These are phyloP conservation scores for Simalia tracyae DNA, from an alignment of 2,797 vertebrate species.

Conservation along the genomic window DNA sequence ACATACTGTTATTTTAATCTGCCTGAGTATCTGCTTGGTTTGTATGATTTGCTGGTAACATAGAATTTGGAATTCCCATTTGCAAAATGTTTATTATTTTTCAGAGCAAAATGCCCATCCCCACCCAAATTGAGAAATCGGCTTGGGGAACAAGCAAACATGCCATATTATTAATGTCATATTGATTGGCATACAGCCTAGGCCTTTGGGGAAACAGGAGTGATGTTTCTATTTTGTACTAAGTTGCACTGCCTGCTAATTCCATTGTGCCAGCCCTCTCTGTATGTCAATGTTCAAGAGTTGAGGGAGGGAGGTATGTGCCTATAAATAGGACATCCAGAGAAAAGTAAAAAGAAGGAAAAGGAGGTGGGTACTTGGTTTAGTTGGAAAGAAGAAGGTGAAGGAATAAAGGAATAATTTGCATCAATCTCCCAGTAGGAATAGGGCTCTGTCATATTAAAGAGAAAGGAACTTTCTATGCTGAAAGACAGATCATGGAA, in stretches of 20 bases:
- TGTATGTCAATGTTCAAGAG: slow-evolving; percentile 1
- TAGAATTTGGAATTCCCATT: neutral
- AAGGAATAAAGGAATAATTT: slow-evolving; percentile 19
- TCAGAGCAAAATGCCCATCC: neutral
- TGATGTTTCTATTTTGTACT: slow-evolving; percentile 21
- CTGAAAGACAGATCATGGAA: neutral
- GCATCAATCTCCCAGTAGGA: neutral
- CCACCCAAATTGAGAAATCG: neutral
- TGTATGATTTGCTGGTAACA: neutral
- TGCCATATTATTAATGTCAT: neutral
- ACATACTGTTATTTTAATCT: neutral
- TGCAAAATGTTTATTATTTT: neutral
- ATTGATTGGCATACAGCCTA: neutral
- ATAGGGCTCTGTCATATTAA: neutral
- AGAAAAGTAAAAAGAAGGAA: neutral
- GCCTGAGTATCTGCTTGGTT: neutral
- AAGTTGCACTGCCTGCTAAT: neutral
- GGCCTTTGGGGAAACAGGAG: neutral
- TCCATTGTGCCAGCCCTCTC: slow-evolving; percentile 2
- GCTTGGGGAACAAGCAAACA: neutral
- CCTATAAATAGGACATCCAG: slow-evolving; percentile 33
- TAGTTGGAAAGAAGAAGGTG: neutral
- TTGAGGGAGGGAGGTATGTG: slow-evolving; percentile 1
- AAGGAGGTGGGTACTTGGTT: neutral
- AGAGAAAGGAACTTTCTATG: neutral